Evolutionary conservation across 2,113 vertebrate genomes (phyloP).

Genomic region (Myotis yumanensis): DNA sequence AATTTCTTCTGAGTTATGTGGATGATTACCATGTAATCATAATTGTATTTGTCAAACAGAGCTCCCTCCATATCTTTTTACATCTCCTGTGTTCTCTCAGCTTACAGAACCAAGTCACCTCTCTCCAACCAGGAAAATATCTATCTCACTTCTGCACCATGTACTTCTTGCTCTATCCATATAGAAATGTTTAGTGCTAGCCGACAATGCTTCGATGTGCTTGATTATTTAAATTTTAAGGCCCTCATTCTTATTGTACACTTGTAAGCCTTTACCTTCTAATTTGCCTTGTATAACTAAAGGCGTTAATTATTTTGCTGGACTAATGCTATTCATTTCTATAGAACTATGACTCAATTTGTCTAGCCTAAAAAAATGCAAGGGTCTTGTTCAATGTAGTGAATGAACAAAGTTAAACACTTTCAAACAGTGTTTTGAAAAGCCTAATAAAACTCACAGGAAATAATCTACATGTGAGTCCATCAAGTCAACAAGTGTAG

Average conservation of each 20-base stretch:
- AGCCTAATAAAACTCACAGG: neutral
- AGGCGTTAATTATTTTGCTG: slow-evolving; percentile 31
- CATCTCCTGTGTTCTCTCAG: slow-evolving; percentile 25
- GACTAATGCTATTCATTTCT: slow-evolving; percentile 23
- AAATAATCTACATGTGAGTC: slow-evolving; percentile 9
- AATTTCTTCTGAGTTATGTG: neutral
- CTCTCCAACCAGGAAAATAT: slow-evolving; percentile 35
- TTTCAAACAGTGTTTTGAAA: slow-evolving; percentile 16
- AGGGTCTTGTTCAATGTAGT: neutral
- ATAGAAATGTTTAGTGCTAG: neutral
- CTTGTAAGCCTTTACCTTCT: neutral
- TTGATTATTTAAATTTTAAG: slow-evolving; percentile 5
- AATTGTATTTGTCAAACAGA: neutral
- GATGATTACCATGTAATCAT: neutral
- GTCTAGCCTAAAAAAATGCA: neutral
- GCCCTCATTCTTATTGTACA: neutral
- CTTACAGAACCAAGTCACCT: neutral
- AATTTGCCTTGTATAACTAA: neutral
- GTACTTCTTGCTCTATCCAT: neutral
- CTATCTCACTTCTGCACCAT: neutral
- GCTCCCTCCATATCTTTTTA: neutral
- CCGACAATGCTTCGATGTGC: neutral
- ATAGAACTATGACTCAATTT: neutral
- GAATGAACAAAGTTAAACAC: slow-evolving; percentile 2
- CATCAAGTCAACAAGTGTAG: neutral